Percentiles rank a stretch among this genome's conserved stretches.
phyloP scores from a whole-genome alignment of 30 jellyfish, hydroid and myxozoan species.

The Hydra vulgaris region DNA sequence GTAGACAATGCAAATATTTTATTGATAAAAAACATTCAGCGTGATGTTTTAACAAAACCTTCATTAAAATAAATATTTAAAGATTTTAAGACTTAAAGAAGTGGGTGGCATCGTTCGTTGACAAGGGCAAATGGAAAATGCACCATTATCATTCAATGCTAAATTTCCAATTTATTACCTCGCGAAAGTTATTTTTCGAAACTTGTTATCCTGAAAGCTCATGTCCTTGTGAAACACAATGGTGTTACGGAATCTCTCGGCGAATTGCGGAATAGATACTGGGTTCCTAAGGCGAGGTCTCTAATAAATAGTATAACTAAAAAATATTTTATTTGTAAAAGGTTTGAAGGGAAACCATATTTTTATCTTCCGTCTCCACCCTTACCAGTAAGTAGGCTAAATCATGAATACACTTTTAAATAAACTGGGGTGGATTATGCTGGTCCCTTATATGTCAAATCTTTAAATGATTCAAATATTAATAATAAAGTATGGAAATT shows the following conservation, averaged over 20 bases:
- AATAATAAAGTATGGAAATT: not conserved
- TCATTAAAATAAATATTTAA: too few relatives aligned
- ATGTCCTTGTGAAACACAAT: too few relatives aligned
- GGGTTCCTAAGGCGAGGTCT: slow-evolving; percentile 1
- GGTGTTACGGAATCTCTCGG: slow-evolving; percentile 6
- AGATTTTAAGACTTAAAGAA: too few relatives aligned
- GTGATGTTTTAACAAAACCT: too few relatives aligned
- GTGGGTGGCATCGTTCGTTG: too few relatives aligned
- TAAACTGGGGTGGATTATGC: slow-evolving; percentile 6
- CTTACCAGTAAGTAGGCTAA: not conserved
- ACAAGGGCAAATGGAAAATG: too few relatives aligned
- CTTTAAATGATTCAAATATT: not conserved
- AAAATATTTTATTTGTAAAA: not conserved
- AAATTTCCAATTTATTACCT: too few relatives aligned
- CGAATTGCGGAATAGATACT: slow-evolving; percentile 3
- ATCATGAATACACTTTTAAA: not conserved
- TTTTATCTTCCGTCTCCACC: not conserved
- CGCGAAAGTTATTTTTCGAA: too few relatives aligned
- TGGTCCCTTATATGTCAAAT: not conserved
- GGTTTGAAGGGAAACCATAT: slow-evolving; percentile 7
- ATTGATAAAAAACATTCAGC: too few relatives aligned
- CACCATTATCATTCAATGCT: too few relatives aligned
- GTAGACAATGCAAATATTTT: too few relatives aligned
- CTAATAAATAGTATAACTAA: not conserved
- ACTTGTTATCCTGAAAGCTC: too few relatives aligned